Base-by-base conservation (phyloP, 2,888 invertebrate species). In the Tetanocera ferruginea region DNA sequence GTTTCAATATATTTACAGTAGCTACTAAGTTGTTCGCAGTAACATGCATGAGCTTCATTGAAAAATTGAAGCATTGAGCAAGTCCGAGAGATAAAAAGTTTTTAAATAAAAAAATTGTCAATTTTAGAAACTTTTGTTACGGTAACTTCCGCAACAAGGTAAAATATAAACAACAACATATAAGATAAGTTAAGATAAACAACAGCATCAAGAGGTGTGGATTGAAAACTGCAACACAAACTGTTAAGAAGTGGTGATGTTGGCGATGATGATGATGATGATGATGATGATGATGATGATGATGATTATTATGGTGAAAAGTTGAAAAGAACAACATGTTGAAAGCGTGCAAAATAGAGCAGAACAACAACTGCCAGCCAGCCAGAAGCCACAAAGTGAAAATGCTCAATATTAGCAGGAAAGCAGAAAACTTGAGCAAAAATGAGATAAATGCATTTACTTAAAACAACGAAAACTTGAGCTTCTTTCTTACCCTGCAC, bases 151-250 rank as follows among this genome's bases (percentile, higher is more conserved):
- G 34, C 64, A 8, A 19, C 14, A 66, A 34, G 19, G 34, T 66
- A 66, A 66, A 66, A 66, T 34, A n/a, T 17, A 37, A 69, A 69
- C 69, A 69, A 69, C 37, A 69, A 51, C 11, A 43, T 43, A 43
- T 43, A 43, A 43, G 11, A 43, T 43, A 43, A 43, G 11, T 11
- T 14, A 43, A 37, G n/a, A 37, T 8, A 37, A 43, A 43, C 43
- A 43, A 43, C 11, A 43, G 14, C 43, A 11, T 37, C 6, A 2
- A 43, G 49, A 69, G 69, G 69, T 69, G 69, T 69, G 69, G 69
- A 69, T 28, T 14, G 28, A 25, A 49, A 69, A 69, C 51, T 25
- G 25, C n/a, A 69, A 51, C 34, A 14, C 4, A 51, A 67, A 49
- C 5, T 67, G 67, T 17, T 49, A 8, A 19, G 9, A 25, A 17